Conservation (phyloP, 2,113 vertebrate genomes). For the Entosphenus tridentatus region DNA sequence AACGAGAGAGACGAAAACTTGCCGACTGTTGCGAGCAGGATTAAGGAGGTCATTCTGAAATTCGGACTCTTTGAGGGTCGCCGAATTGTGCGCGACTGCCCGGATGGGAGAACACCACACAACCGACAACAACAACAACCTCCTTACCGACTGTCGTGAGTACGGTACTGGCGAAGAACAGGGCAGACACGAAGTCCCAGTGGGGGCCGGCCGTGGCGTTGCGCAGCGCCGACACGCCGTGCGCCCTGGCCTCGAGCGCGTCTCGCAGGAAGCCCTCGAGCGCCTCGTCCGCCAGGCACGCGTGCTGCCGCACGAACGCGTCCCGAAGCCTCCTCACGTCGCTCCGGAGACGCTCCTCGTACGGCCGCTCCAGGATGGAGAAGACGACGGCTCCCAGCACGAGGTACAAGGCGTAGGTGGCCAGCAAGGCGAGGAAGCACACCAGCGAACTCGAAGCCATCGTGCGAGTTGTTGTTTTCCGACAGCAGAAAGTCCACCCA, state of each 20-base stretch:
- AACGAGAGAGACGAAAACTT: too few relatives aligned
- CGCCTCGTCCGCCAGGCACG: constrained; percentile 48
- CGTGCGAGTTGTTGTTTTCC: too few relatives aligned
- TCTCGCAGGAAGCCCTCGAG: constrained; percentile 51
- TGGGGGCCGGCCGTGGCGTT: constrained; percentile 72
- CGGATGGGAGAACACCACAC: not conserved
- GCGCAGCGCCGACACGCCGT: constrained; percentile 72
- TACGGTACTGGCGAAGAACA: constrained; percentile 87
- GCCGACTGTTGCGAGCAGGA: too few relatives aligned
- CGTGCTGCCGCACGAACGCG: constrained; percentile 51
- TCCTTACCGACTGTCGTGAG: constrained; percentile 68
- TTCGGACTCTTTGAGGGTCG: too few relatives aligned
- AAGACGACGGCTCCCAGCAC: constrained; percentile 82
- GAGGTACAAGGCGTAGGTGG: constrained; percentile 62
- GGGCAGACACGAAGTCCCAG: constrained; percentile 86
- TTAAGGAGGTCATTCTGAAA: too few relatives aligned
- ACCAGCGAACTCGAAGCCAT: not conserved
- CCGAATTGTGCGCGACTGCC: too few relatives aligned
- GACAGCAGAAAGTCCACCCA: too few relatives aligned
- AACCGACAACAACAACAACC: not conserved
- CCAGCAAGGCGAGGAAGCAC: constrained; percentile 46
- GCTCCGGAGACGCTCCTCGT: constrained; percentile 61
- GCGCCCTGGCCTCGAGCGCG: constrained; percentile 69
- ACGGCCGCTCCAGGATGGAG: constrained; percentile 75
- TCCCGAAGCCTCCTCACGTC: constrained; percentile 46